A percentile compares a stretch with the other conserved stretches of the same genome.
Evolutionary conservation across 2,113 vertebrate species (phyloP).

Genomic region (Engystomops pustulosus): DNA sequence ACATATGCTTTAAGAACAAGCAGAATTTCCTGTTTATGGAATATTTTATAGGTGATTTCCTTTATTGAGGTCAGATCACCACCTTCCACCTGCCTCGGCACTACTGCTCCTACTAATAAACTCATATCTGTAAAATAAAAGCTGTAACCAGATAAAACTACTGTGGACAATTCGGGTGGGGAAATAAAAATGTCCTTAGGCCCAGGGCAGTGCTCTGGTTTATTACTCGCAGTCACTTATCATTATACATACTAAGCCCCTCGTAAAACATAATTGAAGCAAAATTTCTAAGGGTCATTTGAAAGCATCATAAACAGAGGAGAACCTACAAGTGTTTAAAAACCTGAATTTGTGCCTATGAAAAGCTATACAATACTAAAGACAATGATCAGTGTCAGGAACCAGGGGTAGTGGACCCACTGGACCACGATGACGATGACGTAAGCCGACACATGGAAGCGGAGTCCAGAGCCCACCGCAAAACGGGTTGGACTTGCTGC

Average conservation of each 20-base stretch:
- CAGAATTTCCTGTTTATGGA: conserved; percentile 40
- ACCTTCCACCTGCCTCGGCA: background rate
- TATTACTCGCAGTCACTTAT: background rate
- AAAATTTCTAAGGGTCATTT: background rate
- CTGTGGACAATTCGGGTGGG: background rate
- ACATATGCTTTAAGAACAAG: background rate
- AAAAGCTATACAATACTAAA: too few species aligned
- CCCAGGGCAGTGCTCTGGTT: background rate
- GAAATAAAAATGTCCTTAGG: too few species aligned
- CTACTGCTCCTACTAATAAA: background rate
- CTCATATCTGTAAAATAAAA: background rate
- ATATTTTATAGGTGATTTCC: background rate
- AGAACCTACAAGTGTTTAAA: too few species aligned
- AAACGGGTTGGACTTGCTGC: too few species aligned
- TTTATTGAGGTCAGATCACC: background rate
- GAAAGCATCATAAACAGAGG: background rate
- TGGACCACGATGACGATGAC: too few species aligned
- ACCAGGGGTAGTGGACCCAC: too few species aligned
- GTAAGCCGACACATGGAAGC: too few species aligned
- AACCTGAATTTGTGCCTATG: too few species aligned
- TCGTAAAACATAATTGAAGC: background rate
- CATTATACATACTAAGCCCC: background rate
- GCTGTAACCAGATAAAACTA: background rate
- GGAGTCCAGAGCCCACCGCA: too few species aligned
- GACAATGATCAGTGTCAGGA: too few species aligned